Evolutionary conservation across 1,140 invertebrate species (phyloP), one percentile per base, ranked within the genome.

Genomic region (Pachyrhynchus sulphureomaculatus): DNA sequence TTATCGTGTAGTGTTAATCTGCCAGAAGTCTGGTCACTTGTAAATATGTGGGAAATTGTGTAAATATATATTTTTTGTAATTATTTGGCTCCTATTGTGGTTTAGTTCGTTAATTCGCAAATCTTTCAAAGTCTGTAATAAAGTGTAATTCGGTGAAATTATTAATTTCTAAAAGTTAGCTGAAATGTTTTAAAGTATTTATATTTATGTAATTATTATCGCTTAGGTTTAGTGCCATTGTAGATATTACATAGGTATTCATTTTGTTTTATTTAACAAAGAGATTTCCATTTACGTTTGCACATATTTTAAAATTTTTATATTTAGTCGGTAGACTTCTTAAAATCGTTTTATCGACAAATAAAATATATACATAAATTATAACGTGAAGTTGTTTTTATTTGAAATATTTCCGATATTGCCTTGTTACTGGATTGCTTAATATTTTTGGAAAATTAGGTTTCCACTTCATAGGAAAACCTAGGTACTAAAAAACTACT

Each of bases 221-320:
- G 24, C 44, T 63, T 68, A 66, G 59, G 32, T 21, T 32, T 68
- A 68, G 68, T 70, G 66, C 66, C 66, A 70, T 70, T 70, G 62
- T 70, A 68, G 64, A 68, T 70, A 66, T 62, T 59, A 39, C 20
- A 33, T 62, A 62, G 52, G 52, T 52, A 42, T 60, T 47, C 45
- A 42, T 48, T 54, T 66, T 66, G 29, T 44, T 57, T 61, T 65
- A 62, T 49, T 62, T 66, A 60, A 61, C 41, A 64, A 49, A 69
- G 59, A 59, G 26, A 62, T 66, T 55, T 56, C 51, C 56, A 51
- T 66, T 70, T 68, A 66, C 44, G 66, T 70, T 70, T 70, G 66
- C 64, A 70, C 66, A 70, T 70, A 69, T 64, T 62, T 69, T 44
- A 68, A 66, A 60, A 67, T 68, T 70, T 70, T 70, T 70, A 70